Percentiles rank a stretch among this genome's conserved stretches.
Evolutionary conservation across 1,140 invertebrate species (phyloP).

Genomic region (Anastrepha ludens): DNA sequence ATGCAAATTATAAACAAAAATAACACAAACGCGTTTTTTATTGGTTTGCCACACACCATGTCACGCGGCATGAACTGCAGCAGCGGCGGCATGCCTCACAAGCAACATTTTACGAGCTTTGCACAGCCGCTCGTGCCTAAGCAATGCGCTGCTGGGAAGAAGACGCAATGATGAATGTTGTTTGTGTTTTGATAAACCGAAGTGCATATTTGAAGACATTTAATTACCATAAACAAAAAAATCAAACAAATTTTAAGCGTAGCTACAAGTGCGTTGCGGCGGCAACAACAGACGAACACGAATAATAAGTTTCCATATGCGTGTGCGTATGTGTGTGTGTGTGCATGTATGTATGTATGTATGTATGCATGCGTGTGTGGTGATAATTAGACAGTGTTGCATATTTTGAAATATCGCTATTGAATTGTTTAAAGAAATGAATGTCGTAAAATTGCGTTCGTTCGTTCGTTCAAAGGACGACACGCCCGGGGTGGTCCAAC

Average conservation of each 20-base stretch:
- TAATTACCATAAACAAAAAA: constrained; percentile 48
- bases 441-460: neutral
- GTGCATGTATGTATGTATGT: neutral
- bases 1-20: constrained; percentile 43
- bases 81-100: constrained; percentile 3
- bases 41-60: constrained; percentile 45
- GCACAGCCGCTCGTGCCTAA: neutral
- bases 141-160: neutral
- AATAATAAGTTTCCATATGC: neutral
- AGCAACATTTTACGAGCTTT: constrained; percentile 18
- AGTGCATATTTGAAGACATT: constrained; percentile 44
- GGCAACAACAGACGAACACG: neutral
- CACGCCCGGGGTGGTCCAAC: constrained; percentile 25
- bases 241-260: constrained; percentile 33
- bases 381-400: constrained; percentile 38
- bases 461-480: constrained; percentile 24
- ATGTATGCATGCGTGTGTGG: neutral
- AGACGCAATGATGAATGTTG: constrained; percentile 12
- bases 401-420: neutral
- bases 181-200: constrained; percentile 42
- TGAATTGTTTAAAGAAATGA: constrained; percentile 1
- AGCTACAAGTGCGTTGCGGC: neutral
- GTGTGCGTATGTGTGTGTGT: neutral
- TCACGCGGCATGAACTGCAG: neutral
- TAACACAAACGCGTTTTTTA: constrained; percentile 32